A percentile compares a stretch with the other conserved stretches of the same genome.
phyloP scores from a whole-genome alignment of 2,888 invertebrate genomes.

The Torymus aiolomorphi region DNA sequence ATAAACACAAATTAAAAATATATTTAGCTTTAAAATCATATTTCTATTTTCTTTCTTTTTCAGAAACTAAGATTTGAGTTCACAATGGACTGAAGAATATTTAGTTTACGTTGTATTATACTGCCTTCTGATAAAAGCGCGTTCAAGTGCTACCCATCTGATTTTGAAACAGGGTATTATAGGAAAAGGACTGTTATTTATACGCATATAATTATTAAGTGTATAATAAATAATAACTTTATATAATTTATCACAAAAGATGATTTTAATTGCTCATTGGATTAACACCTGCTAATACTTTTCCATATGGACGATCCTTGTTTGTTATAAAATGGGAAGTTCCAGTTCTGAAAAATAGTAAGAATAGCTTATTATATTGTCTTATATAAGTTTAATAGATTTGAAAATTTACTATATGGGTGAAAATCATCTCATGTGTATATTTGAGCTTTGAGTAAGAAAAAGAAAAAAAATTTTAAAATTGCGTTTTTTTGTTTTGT shows the following conservation, averaged over 20 bases:
- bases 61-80: conserved; percentile 23
- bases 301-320: conserved; percentile 38
- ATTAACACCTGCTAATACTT: conserved; percentile 19
- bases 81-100: not conserved
- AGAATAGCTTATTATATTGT: too few relatives aligned
- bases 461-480: too few relatives aligned
- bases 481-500: too few relatives aligned
- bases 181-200: conserved; percentile 36
- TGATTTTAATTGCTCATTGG: not conserved
- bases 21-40: too few relatives aligned
- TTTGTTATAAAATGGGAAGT: conserved; percentile 58
- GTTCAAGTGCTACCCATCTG: conserved; percentile 17
- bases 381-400: too few relatives aligned
- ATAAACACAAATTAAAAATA: not conserved
- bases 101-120: conserved; percentile 4
- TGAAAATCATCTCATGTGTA: too few relatives aligned
- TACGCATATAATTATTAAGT: conserved; percentile 19
- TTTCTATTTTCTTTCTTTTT: conserved; percentile 9
- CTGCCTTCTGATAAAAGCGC: conserved; percentile 21
- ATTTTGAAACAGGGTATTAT: conserved; percentile 38
- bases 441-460: too few relatives aligned
- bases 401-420: conserved; percentile 6
- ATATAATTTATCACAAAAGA: too few relatives aligned
- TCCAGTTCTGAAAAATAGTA: conserved; percentile 50
- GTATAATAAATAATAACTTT: conserved; percentile 1